Evolutionary conservation across 53 echinoderm and acorn worm genomes (phyloP).

Genomic region (Apostichopus leukothele): DNA sequence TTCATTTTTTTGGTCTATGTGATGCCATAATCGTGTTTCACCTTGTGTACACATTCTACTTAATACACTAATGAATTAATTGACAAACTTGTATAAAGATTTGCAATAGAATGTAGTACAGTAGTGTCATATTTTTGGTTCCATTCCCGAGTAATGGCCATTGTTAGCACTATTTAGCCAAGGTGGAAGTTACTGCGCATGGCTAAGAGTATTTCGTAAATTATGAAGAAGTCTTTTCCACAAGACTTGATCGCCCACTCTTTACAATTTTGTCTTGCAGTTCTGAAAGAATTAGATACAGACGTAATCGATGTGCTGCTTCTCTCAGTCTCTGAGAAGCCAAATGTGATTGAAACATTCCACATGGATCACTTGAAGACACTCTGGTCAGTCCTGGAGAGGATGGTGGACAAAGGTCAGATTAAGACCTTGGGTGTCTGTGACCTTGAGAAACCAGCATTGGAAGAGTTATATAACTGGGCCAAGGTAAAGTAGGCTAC

Average conservation of each 20-base stretch:
- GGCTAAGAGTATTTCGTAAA: no score
- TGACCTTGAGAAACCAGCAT: slow-evolving; percentile 69
- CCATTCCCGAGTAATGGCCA: no score
- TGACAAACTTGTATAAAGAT: no score
- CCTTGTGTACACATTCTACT: no score
- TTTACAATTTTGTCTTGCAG: slow-evolving; percentile 1
- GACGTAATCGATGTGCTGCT: slow-evolving; percentile 72
- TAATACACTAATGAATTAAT: no score
- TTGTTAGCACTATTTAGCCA: no score
- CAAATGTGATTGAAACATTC: slow-evolving; percentile 71
- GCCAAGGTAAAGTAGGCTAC: slow-evolving; percentile 58
- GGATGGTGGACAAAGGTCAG: slow-evolving; percentile 60
- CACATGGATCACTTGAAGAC: slow-evolving; percentile 79
- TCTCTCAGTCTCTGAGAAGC: slow-evolving; percentile 76
- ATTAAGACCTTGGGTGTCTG: slow-evolving; percentile 84
- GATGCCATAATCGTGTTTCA: no score
- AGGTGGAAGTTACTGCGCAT: background rate
- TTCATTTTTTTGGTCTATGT: no score
- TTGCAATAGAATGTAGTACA: no score
- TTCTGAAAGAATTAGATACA: slow-evolving; percentile 43
- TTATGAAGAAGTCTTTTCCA: no score
- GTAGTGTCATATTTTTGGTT: background rate
- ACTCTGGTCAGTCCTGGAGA: slow-evolving; percentile 83
- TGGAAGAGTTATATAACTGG: slow-evolving; percentile 77
- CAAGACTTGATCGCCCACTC: no score